phyloP scores from a whole-genome alignment of 2,113 vertebrate genomes.

The Rafetus swinhoei region DNA sequence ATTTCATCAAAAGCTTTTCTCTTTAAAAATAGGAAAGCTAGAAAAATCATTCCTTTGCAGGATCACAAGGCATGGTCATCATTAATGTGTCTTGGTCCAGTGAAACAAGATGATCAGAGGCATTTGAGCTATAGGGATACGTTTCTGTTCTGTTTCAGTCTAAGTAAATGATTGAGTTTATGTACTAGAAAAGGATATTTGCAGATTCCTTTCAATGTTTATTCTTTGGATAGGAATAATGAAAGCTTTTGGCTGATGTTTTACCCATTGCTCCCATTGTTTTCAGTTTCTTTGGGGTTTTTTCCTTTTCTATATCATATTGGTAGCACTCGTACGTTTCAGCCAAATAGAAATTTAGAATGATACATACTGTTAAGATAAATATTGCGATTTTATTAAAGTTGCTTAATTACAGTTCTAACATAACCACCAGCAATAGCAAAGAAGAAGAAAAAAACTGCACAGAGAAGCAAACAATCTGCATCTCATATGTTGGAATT shows the following conservation, averaged over 20 bases:
- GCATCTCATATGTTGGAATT: constrained; percentile 5
- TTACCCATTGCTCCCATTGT: constrained; percentile 1
- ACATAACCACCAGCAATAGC: not conserved
- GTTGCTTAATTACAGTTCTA: constrained; percentile 28
- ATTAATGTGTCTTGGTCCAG: not conserved
- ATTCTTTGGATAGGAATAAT: not conserved
- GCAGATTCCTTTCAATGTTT: constrained; percentile 36
- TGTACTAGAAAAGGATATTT: constrained; percentile 10
- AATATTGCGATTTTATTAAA: constrained; percentile 33
- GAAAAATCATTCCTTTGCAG: not conserved
- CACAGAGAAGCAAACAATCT: constrained; percentile 6
- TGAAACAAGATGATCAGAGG: not conserved
- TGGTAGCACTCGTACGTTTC: constrained; percentile 12
- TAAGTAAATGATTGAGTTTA: constrained; percentile 39
- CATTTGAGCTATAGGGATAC: not conserved
- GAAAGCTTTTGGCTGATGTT: not conserved
- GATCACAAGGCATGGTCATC: not conserved
- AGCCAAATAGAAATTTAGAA: constrained; percentile 2
- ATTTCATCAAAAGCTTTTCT: not conserved
- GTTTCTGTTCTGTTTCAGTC: constrained; percentile 23
- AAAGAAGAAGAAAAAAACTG: not conserved
- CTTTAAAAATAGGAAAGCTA: not conserved
- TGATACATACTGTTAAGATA: constrained; percentile 28
- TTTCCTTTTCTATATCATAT: constrained; percentile 27
- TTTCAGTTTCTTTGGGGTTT: not conserved